Conservation (phyloP, 2,888 invertebrate genomes). For the Drosophila emarginata region DNA sequence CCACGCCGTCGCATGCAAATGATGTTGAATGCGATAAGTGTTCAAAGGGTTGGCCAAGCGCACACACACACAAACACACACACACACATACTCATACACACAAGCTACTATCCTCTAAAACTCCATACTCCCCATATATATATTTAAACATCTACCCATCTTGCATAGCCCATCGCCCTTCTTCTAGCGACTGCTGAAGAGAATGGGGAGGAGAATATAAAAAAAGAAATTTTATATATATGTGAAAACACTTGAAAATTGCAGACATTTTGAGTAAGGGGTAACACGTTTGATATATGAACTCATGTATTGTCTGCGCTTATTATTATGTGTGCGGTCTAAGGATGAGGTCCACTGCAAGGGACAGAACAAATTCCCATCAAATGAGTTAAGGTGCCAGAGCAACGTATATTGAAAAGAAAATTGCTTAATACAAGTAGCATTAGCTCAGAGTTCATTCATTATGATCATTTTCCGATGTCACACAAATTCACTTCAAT, state of each 20-base stretch:
- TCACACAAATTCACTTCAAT: background rate
- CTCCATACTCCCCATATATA: background rate
- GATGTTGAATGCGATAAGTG: constrained; percentile 75
- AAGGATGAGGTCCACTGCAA: background rate
- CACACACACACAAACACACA: background rate
- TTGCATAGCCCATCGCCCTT: background rate
- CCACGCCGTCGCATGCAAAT: constrained; percentile 65
- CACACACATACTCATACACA: background rate
- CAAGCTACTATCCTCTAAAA: constrained; percentile 17
- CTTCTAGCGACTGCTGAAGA: too few species aligned
- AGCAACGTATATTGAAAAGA: background rate
- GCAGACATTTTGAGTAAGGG: constrained; percentile 58
- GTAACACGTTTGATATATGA: constrained; percentile 68
- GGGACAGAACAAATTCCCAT: background rate
- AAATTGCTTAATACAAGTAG: constrained; percentile 32
- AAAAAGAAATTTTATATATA: constrained; percentile 27
- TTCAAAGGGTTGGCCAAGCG: constrained; percentile 67
- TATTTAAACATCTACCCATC: background rate
- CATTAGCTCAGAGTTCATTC: constrained; percentile 52
- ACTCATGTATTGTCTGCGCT: constrained; percentile 73
- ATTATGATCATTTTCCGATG: constrained; percentile 45
- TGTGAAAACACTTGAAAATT: constrained; percentile 59
- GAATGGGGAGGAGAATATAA: background rate
- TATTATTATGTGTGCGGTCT: constrained; percentile 46
- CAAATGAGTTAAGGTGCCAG: background rate